Conservation (phyloP, 2,888 invertebrate genomes). For the Noctua fimbriata region DNA sequence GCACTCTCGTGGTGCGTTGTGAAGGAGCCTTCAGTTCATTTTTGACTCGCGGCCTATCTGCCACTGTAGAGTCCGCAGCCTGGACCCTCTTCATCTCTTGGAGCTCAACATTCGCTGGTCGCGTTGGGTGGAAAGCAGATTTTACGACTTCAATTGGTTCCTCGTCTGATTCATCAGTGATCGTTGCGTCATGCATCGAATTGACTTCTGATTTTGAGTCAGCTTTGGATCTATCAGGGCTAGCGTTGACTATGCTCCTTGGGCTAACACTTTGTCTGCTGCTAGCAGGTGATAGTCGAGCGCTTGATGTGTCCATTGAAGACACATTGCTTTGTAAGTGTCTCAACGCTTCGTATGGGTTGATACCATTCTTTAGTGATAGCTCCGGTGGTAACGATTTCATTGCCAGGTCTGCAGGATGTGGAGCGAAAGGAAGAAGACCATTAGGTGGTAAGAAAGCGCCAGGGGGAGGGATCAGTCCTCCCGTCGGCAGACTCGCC, state of each 20-base stretch:
- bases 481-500: slow-evolving; percentile 84
- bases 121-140: slow-evolving; percentile 93
- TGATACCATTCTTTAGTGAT: slow-evolving; percentile 89
- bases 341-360: slow-evolving; percentile 90
- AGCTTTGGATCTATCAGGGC: slow-evolving; percentile 88
- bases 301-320: slow-evolving; percentile 86
- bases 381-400: slow-evolving; percentile 87
- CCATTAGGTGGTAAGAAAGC: slow-evolving; percentile 90
- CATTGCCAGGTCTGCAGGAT: slow-evolving; percentile 88
- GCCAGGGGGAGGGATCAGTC: slow-evolving; percentile 90
- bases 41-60: slow-evolving; percentile 84
- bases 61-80: slow-evolving; percentile 91
- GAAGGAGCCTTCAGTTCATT: slow-evolving; percentile 92
- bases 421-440: slow-evolving; percentile 89
- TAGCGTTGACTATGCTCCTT: slow-evolving; percentile 82
- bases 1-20: slow-evolving; percentile 85
- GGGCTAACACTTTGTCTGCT: slow-evolving; percentile 90
- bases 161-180: slow-evolving; percentile 92
- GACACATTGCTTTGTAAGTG: slow-evolving; percentile 86
- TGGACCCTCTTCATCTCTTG: slow-evolving; percentile 89
- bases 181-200: slow-evolving; percentile 91
- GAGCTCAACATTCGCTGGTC: slow-evolving; percentile 90
- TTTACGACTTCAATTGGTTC: slow-evolving; percentile 94
- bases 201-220: slow-evolving; percentile 91
- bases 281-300: slow-evolving; percentile 89